phyloP scores from a whole-genome alignment of 2,797 vertebrate species.

The Etheostoma nigrum region DNA sequence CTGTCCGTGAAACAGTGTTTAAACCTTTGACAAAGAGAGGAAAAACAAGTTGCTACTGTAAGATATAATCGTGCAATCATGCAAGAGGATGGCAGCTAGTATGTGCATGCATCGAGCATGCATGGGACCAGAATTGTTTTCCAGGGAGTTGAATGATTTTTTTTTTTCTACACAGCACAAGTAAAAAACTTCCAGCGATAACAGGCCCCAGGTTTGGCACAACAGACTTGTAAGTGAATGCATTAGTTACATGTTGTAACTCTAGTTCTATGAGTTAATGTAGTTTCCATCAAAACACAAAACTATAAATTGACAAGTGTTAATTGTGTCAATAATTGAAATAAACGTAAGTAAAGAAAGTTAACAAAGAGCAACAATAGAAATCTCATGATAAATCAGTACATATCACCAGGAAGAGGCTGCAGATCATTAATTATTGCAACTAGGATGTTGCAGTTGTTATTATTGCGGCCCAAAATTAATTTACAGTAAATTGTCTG shows the following conservation, averaged over 20 bases:
- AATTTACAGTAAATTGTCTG: not conserved
- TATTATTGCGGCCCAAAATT: not conserved
- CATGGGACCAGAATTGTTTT: not conserved
- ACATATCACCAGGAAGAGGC: not conserved
- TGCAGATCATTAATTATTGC: not conserved
- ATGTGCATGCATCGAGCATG: conserved; percentile 14
- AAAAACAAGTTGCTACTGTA: conserved; percentile 61
- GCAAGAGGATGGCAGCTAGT: conserved; percentile 32
- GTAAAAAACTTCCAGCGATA: not conserved
- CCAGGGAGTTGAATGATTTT: no score
- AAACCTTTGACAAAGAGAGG: conserved; percentile 63
- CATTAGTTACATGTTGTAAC: not conserved
- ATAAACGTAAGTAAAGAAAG: not conserved
- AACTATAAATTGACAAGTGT: not conserved
- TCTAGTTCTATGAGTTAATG: not conserved
- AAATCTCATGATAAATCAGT: not conserved
- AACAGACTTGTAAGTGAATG: not conserved
- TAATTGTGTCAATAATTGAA: not conserved
- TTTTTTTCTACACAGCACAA: not conserved
- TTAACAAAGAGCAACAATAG: not conserved
- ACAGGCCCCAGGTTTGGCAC: not conserved
- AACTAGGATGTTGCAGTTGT: not conserved
- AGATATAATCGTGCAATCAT: conserved; percentile 47
- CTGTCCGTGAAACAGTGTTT: conserved; percentile 43
- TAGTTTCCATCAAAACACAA: not conserved